Evolutionary conservation across 53 echinoderm and acorn worm species (phyloP).

Genomic region (Echinarachnius parma): DNA sequence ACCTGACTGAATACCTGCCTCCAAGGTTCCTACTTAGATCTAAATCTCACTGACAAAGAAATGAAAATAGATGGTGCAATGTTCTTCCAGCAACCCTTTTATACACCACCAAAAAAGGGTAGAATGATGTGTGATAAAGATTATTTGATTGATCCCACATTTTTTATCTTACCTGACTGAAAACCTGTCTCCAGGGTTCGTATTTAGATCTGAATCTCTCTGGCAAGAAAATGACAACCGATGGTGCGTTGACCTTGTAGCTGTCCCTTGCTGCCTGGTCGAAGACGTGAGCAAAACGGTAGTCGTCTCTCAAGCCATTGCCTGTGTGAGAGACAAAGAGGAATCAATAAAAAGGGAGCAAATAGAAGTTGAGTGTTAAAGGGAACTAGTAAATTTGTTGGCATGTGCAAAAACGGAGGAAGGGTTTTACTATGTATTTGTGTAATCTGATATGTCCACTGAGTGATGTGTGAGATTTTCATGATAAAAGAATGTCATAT

Average conservation of each 20-base stretch:
- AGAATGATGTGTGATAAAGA: no score
- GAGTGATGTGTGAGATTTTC: no score
- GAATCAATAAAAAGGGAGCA: neutral
- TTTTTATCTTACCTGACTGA: slow-evolving; percentile 80
- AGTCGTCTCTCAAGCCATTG: slow-evolving; percentile 79
- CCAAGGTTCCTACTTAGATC: neutral
- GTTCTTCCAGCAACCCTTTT: no score
- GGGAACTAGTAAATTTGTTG: no score
- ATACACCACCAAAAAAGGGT: no score
- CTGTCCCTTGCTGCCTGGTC: slow-evolving; percentile 52
- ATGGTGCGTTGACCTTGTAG: slow-evolving; percentile 77
- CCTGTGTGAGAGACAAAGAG: slow-evolving; percentile 40
- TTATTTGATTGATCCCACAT: no score
- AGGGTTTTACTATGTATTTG: no score
- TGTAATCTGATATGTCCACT: no score
- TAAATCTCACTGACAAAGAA: no score
- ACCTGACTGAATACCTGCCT: neutral
- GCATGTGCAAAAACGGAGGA: no score
- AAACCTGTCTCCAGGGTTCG: slow-evolving; percentile 85
- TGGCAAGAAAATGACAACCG: slow-evolving; percentile 79
- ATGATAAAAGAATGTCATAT: no score
- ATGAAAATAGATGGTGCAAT: no score
- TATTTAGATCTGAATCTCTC: slow-evolving; percentile 85
- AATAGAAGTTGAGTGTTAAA: neutral
- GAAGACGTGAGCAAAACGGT: slow-evolving; percentile 84